Evolutionary conservation across 2,113 vertebrate species (phyloP).

Genomic region (Illadopsis cleaveri): DNA sequence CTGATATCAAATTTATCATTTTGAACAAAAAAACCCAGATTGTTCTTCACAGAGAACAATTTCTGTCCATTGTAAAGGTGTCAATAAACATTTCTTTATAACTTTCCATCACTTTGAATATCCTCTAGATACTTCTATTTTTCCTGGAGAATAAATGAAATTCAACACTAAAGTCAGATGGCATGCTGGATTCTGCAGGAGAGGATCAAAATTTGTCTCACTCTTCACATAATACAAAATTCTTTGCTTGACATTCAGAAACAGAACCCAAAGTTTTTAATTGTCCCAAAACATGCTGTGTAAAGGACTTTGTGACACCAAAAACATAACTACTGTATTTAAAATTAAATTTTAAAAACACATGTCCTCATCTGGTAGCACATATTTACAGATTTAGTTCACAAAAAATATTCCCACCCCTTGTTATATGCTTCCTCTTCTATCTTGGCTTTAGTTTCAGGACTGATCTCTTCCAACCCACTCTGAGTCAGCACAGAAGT

Average conservation of each 20-base stretch:
- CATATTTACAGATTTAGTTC: not conserved
- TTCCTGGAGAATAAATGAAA: not conserved
- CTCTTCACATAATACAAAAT: not conserved
- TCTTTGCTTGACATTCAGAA: not conserved
- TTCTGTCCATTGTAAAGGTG: not conserved
- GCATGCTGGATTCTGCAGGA: not conserved
- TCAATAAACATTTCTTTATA: not conserved
- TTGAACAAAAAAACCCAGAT: not conserved
- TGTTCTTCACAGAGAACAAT: not conserved
- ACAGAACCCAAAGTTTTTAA: not conserved
- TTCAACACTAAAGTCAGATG: not conserved
- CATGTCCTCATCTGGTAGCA: not conserved
- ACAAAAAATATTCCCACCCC: constrained; percentile 78
- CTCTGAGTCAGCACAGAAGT: constrained; percentile 68
- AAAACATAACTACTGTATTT: not conserved
- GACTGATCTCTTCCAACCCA: constrained; percentile 82
- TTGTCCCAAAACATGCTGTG: not conserved
- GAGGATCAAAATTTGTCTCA: not conserved
- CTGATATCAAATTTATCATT: not conserved
- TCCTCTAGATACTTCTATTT: not conserved
- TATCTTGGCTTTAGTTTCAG: constrained; percentile 87
- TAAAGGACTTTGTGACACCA: not conserved
- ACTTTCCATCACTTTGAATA: not conserved
- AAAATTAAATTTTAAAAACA: not conserved
- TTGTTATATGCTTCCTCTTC: constrained; percentile 93